Percentiles rank a stretch among this genome's conserved stretches.
These are phyloP conservation scores for Heteromormyrus szaboi DNA, from an alignment of 2,797 vertebrate species.

Conservation along the genomic window DNA sequence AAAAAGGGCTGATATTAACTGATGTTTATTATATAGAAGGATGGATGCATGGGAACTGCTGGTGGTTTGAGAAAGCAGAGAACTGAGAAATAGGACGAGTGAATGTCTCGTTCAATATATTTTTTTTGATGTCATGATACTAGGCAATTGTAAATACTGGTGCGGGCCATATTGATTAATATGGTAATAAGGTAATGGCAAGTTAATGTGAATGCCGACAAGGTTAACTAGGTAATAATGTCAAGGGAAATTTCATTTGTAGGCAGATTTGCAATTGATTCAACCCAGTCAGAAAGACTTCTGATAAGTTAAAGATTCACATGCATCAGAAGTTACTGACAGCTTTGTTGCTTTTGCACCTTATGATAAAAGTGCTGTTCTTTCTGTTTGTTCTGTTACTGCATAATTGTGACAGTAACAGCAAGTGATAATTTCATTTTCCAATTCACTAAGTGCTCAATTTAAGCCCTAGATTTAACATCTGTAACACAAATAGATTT, in stretches of 20 bases:
- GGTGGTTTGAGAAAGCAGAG: neutral
- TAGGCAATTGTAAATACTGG: conserved; percentile 13
- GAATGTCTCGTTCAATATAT: neutral
- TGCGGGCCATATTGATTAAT: conserved; percentile 27
- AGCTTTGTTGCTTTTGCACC: neutral
- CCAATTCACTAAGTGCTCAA: neutral
- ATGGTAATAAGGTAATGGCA: conserved; percentile 21
- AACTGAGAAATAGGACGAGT: neutral
- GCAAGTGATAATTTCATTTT: neutral
- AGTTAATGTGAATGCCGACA: conserved; percentile 23
- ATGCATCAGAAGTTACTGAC: neutral
- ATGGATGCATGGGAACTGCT: neutral
- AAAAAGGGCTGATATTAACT: neutral
- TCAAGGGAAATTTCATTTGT: conserved; percentile 40
- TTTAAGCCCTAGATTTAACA: neutral
- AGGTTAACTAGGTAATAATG: conserved; percentile 38
- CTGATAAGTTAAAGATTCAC: neutral
- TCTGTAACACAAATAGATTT: neutral
- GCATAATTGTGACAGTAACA: neutral
- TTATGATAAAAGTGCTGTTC: neutral
- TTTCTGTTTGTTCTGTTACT: neutral
- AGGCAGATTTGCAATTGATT: conserved; percentile 39
- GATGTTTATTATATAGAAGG: neutral
- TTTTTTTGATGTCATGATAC: neutral
- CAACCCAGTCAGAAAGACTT: conserved; percentile 24